Evolutionary conservation across 2,113 vertebrate genomes (phyloP), one percentile per base, ranked within the genome.

Genomic region (Labeo catla): DNA sequence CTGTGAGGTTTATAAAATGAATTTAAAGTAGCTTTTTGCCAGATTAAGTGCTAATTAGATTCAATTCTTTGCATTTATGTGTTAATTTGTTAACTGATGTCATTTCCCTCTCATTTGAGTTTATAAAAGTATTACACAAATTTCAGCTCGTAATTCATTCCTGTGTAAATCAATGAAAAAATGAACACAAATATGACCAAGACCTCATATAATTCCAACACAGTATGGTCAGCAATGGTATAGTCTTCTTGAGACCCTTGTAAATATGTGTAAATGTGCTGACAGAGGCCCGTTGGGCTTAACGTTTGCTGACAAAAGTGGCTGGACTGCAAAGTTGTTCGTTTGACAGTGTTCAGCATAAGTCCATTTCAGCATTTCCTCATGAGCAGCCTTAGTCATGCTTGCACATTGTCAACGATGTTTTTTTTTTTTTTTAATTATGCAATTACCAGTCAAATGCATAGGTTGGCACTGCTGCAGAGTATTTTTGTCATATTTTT

Each of bases 11-110:
- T 77, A 89, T 94, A 94, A 90, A 90, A 88, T 91, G 88, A 91
- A 93, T 86, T 89, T 93, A 83, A 90, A 90, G 90, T 91, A 84
- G 77, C 86, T 88, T 94, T 91, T 93, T 94, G 94, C 93, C 93
- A 93, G 93, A 94, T 91, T 87, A 88, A 90, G 92, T 90, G 90
- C 91, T 79, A 70, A 63, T 76, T 76, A 63, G n/a, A 34, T 47
- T 65, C 2, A 15, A 65, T 90, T 89, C 86, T 88, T 91, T 76
- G 2, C 84, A 92, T 81, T 89, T 89, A 66, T 90, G 87, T 91
- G 83, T 92, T 86, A 88, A 91, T 86, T 88, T 92, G 65, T 63
- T 10, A 84, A 90, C 88, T 82, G 68, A 90, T 68, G 85, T 91
- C 1, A 87, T 87, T 74, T 73, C 76, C 16, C 74, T 78, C 47